Percentiles rank a stretch among this genome's conserved stretches.
phyloP scores from a whole-genome alignment of 2,797 vertebrate genomes.

The Phrynocephalus vlangalii region DNA sequence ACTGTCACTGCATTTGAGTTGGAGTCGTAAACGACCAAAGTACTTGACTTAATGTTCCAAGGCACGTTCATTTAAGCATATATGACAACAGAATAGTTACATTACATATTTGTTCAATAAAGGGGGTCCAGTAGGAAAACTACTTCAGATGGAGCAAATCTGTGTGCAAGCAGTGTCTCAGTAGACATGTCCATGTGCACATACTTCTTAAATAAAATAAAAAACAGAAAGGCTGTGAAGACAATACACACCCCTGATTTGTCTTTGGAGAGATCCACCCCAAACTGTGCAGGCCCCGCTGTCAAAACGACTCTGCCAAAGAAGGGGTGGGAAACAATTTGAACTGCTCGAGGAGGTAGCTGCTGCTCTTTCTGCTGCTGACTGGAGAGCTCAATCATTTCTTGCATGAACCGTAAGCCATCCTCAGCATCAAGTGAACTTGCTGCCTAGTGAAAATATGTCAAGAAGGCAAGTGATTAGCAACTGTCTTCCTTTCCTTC shows the following conservation, averaged over 20 bases:
- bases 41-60: background rate
- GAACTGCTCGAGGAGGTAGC: slow-evolving; percentile 95
- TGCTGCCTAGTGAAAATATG: slow-evolving; percentile 83
- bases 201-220: background rate
- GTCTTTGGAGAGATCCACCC: slow-evolving; percentile 93
- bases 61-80: background rate
- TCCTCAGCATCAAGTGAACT: slow-evolving; percentile 96
- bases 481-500: background rate
- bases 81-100: background rate
- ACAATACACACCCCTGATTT: slow-evolving; percentile 86
- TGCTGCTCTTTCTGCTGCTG: slow-evolving; percentile 99
- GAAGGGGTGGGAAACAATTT: slow-evolving; percentile 96
- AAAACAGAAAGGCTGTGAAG: background rate
- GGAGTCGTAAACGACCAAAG: background rate
- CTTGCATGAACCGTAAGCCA: slow-evolving; percentile 98
- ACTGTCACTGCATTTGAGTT: background rate
- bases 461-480: slow-evolving; percentile 23
- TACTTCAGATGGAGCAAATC: background rate
- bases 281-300: slow-evolving; percentile 96
- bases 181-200: background rate
- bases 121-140: background rate
- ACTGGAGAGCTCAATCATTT: slow-evolving; percentile 99
- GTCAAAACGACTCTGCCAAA: slow-evolving; percentile 97
- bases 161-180: background rate
- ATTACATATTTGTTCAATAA: background rate